phyloP scores from a whole-genome alignment of 1,140 invertebrate genomes.

The Trachymyrmex septentrionalis region DNA sequence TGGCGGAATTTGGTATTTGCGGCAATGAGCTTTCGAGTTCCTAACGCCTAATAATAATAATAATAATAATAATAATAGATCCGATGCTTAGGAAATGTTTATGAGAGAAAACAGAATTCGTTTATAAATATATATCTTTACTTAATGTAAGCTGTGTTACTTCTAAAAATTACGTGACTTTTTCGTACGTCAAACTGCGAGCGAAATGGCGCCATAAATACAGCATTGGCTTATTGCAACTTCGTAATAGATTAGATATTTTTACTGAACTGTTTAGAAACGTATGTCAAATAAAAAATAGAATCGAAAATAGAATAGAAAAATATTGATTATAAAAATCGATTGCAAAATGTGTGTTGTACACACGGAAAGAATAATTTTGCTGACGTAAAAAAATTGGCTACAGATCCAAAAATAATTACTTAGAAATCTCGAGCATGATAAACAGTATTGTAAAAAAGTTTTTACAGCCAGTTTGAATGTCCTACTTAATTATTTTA shows the following conservation, averaged over 20 bases:
- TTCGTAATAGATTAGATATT: too few species aligned
- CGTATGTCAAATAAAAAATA: background rate
- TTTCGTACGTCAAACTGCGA: conserved; percentile 1
- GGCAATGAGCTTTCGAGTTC: too few species aligned
- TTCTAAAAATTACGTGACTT: background rate
- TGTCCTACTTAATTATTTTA: too few species aligned
- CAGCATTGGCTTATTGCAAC: background rate
- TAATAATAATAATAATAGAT: background rate
- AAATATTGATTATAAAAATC: background rate
- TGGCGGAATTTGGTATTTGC: too few species aligned
- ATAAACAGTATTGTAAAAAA: too few species aligned
- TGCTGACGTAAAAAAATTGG: too few species aligned
- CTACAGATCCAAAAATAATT: too few species aligned
- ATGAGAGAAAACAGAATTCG: background rate
- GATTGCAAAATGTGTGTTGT: background rate
- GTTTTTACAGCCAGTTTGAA: too few species aligned
- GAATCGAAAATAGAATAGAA: background rate
- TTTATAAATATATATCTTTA: background rate
- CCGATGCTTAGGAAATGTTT: background rate
- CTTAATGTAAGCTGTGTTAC: background rate
- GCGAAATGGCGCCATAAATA: conserved; percentile 3
- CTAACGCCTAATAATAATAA: background rate
- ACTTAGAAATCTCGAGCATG: too few species aligned
- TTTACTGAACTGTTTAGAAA: background rate
- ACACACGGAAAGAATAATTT: background rate